Conservation (phyloP, 2,113 vertebrate species). For the Cariama cristata region DNA sequence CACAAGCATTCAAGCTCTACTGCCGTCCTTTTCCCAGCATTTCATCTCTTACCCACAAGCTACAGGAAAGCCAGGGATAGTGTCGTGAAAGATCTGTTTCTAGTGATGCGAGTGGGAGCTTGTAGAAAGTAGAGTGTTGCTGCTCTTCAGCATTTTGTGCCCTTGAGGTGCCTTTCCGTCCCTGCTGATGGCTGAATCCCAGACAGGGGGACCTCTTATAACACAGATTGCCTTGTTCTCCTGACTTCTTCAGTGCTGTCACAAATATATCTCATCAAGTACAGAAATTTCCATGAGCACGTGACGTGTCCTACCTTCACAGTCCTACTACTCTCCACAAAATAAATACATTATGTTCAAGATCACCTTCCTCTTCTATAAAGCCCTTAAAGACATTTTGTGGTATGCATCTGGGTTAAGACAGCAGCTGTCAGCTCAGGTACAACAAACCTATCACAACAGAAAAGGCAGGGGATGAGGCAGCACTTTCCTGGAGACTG, state of each 20-base stretch:
- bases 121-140: background rate
- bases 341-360: background rate
- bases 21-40: background rate
- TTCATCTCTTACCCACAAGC: background rate
- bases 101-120: background rate
- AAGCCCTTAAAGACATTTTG: background rate
- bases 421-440: background rate
- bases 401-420: background rate
- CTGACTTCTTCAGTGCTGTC: background rate
- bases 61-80: background rate
- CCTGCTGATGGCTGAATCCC: background rate
- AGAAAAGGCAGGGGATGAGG: background rate
- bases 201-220: background rate
- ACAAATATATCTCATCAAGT: background rate
- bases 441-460: background rate
- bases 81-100: background rate
- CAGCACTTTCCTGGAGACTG: background rate
- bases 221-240: background rate
- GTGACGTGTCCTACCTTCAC: background rate
- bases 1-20: background rate
- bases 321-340: background rate
- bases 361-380: background rate
- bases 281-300: background rate
- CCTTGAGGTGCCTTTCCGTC: background rate
- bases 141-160: background rate